Evolutionary conservation across 2,888 invertebrate species (phyloP).

Genomic region (Thecocarcelia acutangulata): DNA sequence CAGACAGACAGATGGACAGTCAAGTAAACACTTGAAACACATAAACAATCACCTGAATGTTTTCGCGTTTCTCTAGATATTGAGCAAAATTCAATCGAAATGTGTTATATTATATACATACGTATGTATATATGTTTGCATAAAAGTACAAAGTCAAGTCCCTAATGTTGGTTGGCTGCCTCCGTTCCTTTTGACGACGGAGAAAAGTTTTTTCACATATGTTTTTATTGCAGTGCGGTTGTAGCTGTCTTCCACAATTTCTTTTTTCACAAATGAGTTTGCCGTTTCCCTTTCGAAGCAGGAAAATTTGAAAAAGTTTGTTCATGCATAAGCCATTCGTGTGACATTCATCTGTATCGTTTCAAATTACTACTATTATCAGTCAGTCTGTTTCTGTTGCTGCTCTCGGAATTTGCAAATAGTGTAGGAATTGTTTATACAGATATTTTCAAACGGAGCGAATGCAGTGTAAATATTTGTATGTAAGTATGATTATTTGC

Average conservation of each 20-base stretch:
- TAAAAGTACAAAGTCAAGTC: conserved; percentile 51
- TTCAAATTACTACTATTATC: conserved; percentile 59
- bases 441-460: not conserved
- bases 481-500: not conserved
- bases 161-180: conserved; percentile 37
- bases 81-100: conserved; percentile 54
- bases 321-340: conserved; percentile 57
- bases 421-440: not conserved
- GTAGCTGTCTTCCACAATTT: conserved; percentile 5
- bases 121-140: not conserved
- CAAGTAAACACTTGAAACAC: not conserved
- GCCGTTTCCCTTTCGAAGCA: conserved; percentile 21
- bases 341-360: conserved; percentile 67
- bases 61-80: conserved; percentile 50
- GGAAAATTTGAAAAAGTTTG: conserved; percentile 45
- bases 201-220: not conserved
- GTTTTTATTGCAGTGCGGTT: not conserved
- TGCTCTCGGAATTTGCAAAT: conserved; percentile 13
- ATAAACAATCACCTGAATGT: conserved; percentile 29
- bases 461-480: not conserved
- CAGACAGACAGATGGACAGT: not conserved
- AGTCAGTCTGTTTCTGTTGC: conserved; percentile 32
- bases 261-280: conserved; percentile 40
- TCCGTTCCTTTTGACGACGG: not conserved
- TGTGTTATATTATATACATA: conserved; percentile 33